Conservation (phyloP, 2,113 vertebrate genomes). For the Catharus fuscescens region DNA sequence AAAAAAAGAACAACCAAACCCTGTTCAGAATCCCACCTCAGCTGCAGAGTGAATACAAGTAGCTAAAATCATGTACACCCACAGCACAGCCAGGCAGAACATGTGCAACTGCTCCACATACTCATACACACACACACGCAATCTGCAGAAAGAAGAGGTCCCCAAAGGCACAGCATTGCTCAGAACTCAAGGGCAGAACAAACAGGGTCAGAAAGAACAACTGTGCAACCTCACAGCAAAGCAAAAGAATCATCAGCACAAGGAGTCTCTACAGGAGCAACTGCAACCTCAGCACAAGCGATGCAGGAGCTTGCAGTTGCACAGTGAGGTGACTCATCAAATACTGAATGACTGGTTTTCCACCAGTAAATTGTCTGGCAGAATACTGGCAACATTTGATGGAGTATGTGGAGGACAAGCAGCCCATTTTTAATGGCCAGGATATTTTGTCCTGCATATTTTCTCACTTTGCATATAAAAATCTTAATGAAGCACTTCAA, state of each 20-base stretch:
- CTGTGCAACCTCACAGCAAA: not conserved
- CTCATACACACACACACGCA: accelerated
- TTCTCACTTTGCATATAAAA: not conserved
- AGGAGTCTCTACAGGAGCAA: not conserved
- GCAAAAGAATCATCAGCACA: not conserved
- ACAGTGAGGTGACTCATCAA: not conserved
- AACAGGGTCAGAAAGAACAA: not conserved
- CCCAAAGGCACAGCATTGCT: not conserved
- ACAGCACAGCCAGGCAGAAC: not conserved
- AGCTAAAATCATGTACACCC: not conserved
- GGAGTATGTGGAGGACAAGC: accelerated
- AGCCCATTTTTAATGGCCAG: not conserved
- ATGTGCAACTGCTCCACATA: not conserved
- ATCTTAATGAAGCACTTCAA: not conserved
- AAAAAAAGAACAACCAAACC: not conserved
- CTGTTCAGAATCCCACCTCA: not conserved
- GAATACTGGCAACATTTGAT: not conserved
- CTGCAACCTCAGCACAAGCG: not conserved
- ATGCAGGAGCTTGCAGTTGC: not conserved
- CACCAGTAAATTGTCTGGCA: not conserved
- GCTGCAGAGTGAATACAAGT: not conserved
- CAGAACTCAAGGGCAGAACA: not conserved
- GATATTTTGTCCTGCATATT: not conserved
- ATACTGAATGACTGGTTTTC: not conserved
- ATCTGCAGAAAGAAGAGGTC: not conserved